phyloP scores from a whole-genome alignment of 2,888 invertebrate species.

The Anoplius nigerrimus region DNA sequence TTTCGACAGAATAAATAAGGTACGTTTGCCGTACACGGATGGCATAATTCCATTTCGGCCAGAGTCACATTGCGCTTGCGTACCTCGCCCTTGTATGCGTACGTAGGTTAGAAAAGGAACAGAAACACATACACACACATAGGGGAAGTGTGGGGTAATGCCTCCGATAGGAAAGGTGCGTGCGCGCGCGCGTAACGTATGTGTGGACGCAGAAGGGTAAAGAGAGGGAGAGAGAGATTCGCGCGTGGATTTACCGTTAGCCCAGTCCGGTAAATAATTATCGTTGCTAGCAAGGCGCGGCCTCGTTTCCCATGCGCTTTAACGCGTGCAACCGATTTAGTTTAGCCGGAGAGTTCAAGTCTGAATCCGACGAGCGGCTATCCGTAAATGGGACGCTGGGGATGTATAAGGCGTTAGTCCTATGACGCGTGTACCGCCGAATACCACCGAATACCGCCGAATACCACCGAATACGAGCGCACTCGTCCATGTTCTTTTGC shows the following conservation, averaged over 20 bases:
- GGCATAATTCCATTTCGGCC: constrained; percentile 22
- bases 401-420: too few species aligned
- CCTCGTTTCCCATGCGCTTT: background rate
- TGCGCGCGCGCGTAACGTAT: background rate
- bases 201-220: background rate
- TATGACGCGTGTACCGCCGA: too few species aligned
- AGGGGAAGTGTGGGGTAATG: too few species aligned
- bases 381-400: too few species aligned
- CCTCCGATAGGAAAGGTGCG: too few species aligned
- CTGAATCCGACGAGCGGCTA: background rate
- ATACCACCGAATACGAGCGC: too few species aligned
- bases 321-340: background rate
- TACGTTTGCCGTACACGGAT: background rate
- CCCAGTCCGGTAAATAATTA: constrained; percentile 28
- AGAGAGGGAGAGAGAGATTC: too few species aligned
- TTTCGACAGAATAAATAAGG: constrained; percentile 15
- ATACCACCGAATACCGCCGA: too few species aligned
- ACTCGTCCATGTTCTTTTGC: too few species aligned
- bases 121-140: too few species aligned
- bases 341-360: background rate
- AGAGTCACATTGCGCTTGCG: constrained; percentile 1
- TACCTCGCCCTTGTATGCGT: background rate
- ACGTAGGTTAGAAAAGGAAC: too few species aligned
- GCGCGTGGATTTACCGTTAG: constrained; percentile 13
- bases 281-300: constrained; percentile 15